Percentiles rank a stretch among this genome's conserved stretches.
Evolutionary conservation across 2,888 invertebrate species (phyloP).

Genomic region (Oxyteleia sp.): DNA sequence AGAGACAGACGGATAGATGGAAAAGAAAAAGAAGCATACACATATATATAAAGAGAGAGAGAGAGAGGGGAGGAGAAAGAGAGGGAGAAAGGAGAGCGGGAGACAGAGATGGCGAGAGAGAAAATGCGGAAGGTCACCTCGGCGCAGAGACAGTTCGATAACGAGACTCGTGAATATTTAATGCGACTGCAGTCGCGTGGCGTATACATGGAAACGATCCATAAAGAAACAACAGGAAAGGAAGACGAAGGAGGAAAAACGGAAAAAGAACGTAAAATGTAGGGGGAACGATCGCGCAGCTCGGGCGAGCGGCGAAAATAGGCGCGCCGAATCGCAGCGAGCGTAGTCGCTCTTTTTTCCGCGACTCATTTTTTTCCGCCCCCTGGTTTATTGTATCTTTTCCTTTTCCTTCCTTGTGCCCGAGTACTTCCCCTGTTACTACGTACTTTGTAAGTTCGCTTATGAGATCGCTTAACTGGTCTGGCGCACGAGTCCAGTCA

Average conservation of each 20-base stretch:
- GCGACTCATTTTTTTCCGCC: neutral
- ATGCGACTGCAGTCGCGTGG: conserved; percentile 73
- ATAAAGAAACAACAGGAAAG: conserved; percentile 13
- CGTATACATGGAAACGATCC: conserved; percentile 43
- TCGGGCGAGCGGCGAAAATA: neutral
- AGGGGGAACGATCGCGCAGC: neutral
- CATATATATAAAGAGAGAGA: too few species aligned
- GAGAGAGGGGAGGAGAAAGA: neutral
- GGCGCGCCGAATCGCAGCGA: neutral
- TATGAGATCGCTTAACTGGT: conserved; percentile 3
- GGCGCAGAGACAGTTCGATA: conserved; percentile 71
- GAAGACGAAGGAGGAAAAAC: conserved; percentile 7
- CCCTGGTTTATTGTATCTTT: neutral
- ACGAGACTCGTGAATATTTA: conserved; percentile 75
- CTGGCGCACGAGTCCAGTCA: conserved; percentile 12
- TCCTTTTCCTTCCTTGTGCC: neutral
- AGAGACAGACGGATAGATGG: conserved; percentile 25
- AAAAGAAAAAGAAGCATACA: conserved; percentile 4
- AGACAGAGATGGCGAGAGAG: conserved; percentile 23
- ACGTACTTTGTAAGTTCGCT: neutral
- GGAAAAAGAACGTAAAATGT: neutral
- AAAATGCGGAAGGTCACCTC: conserved; percentile 76
- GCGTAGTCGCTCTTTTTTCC: neutral
- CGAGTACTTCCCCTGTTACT: neutral
- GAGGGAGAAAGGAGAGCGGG: neutral